Evolutionary conservation across 2,888 invertebrate species (phyloP).

Genomic region (Cephus pulcher): DNA sequence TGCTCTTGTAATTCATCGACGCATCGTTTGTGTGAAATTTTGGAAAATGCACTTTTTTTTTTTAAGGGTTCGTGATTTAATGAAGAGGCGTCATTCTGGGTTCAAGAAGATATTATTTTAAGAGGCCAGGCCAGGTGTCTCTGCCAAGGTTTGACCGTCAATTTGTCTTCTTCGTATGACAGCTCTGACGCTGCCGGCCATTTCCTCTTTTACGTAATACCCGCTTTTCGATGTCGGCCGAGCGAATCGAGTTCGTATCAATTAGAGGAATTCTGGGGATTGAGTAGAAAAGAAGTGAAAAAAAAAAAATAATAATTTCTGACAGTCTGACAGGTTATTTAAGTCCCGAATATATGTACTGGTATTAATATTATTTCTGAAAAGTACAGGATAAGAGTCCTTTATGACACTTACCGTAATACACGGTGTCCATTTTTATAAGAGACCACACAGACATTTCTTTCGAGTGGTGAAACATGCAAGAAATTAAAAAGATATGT

Average conservation of each 20-base stretch:
- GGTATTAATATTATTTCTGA: background rate
- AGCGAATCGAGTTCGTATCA: slow-evolving; percentile 14
- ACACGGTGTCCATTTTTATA: background rate
- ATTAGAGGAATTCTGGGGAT: slow-evolving; percentile 14
- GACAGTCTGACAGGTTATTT: background rate
- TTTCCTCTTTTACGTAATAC: slow-evolving; percentile 26
- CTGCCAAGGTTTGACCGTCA: slow-evolving; percentile 36
- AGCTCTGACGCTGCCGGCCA: slow-evolving; percentile 20
- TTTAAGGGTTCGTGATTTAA: background rate
- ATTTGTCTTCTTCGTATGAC: slow-evolving; percentile 33
- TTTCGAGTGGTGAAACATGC: background rate
- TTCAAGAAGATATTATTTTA: slow-evolving; percentile 36
- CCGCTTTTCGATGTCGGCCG: background rate
- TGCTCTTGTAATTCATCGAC: too few relatives aligned
- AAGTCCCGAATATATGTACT: background rate
- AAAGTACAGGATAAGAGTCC: background rate
- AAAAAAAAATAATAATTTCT: background rate
- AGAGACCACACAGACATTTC: background rate
- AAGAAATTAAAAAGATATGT: background rate
- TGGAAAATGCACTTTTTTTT: background rate
- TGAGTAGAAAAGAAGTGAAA: background rate
- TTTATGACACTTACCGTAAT: background rate
- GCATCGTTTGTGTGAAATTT: too few relatives aligned
- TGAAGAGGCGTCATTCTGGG: background rate
- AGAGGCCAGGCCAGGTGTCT: slow-evolving; percentile 23